Evolutionary conservation across 2,113 vertebrate species (phyloP).

Genomic region (Aspiorhynchus laticeps): DNA sequence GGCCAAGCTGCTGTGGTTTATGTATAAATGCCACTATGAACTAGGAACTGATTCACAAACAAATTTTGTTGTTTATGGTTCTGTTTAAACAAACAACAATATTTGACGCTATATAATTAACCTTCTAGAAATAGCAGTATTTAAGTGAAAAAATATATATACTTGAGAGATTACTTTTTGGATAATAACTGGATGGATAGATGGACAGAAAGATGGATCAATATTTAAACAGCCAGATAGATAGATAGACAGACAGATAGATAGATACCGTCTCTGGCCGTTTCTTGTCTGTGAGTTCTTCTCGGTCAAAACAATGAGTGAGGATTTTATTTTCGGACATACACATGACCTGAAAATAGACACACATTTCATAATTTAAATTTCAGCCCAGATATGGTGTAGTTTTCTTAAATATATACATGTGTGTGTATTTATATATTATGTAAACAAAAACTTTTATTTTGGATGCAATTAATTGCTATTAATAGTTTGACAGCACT

Average conservation of each 20-base stretch:
- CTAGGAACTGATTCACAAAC: not conserved
- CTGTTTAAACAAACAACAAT: not conserved
- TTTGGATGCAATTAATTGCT: too few relatives aligned
- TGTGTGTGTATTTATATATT: too few relatives aligned
- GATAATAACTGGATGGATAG: not conserved
- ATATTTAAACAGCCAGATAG: not conserved
- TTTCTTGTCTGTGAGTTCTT: conserved; percentile 94
- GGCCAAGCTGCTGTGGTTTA: not conserved
- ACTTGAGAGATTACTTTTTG: not conserved
- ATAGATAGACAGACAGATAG: not conserved
- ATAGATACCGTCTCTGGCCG: conserved; percentile 89
- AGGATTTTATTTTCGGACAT: conserved; percentile 93
- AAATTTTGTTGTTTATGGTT: not conserved
- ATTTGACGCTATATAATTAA: not conserved
- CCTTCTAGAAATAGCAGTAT: not conserved
- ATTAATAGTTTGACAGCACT: too few relatives aligned
- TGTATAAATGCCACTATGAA: not conserved
- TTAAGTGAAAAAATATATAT: not conserved
- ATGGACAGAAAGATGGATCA: not conserved
- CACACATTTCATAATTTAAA: not conserved
- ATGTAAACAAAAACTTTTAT: too few relatives aligned
- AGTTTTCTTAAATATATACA: too few relatives aligned
- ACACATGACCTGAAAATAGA: conserved; percentile 84
- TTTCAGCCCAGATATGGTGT: conserved; percentile 6
- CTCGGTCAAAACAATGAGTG: conserved; percentile 88